These are phyloP conservation scores for Lasioglossum malachurum DNA, from an alignment of 2,888 invertebrate species.

Conservation along the genomic window DNA sequence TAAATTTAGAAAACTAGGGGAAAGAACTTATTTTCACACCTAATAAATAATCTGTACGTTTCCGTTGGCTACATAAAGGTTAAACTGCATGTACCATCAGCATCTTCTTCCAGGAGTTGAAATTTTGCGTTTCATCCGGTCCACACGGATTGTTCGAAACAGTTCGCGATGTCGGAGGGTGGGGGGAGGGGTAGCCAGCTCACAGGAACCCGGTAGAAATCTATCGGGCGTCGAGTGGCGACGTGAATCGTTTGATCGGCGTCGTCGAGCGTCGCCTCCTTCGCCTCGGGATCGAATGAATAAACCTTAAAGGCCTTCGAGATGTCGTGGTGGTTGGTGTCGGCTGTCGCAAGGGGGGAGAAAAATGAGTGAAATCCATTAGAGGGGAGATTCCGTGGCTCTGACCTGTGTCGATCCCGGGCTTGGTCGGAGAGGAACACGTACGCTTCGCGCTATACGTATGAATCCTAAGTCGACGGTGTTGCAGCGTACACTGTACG, in stretches of 20 bases:
- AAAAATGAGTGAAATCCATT: constrained; percentile 85
- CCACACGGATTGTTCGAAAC: not conserved
- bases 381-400: constrained; percentile 77
- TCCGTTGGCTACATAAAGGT: too few species aligned
- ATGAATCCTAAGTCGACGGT: constrained; percentile 54
- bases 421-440: not conserved
- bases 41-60: too few species aligned
- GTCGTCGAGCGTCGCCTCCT: constrained; percentile 25
- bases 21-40: too few species aligned
- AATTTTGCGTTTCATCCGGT: not conserved
- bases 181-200: too few species aligned
- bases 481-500: constrained; percentile 16
- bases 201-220: not conserved
- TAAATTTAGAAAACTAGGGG: too few species aligned
- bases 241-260: constrained; percentile 26
- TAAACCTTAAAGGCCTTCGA: constrained; percentile 73
- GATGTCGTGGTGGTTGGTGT: constrained; percentile 73
- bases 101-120: too few species aligned
- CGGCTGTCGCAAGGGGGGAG: constrained; percentile 78
- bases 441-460: constrained; percentile 26
- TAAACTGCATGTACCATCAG: too few species aligned
- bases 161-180: not conserved
- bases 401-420: constrained; percentile 78
- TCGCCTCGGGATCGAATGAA: constrained; percentile 53
- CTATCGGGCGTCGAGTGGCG: not conserved